Conservation (phyloP, 2,888 invertebrate species). For the Cantharis lateralis region DNA sequence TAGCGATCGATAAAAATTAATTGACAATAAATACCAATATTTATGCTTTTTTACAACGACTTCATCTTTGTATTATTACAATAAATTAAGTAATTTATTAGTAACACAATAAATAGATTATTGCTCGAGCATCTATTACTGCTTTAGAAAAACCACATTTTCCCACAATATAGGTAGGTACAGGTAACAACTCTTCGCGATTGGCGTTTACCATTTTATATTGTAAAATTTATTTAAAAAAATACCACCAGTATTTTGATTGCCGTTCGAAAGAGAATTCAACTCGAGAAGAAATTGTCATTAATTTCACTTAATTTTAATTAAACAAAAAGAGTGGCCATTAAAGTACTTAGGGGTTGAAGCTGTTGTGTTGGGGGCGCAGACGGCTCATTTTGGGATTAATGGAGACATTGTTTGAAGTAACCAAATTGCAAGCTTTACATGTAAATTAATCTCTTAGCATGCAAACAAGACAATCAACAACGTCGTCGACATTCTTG, state of each 20-base stretch:
- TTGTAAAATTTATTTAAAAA: background rate
- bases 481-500: constrained; percentile 43
- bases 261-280: background rate
- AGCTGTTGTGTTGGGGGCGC: constrained; percentile 15
- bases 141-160: constrained; percentile 39
- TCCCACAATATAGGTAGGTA: background rate
- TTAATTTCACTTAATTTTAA: constrained; percentile 46
- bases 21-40: constrained; percentile 29
- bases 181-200: background rate
- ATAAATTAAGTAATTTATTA: constrained; percentile 50
- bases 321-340: constrained; percentile 41
- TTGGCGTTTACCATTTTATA: background rate
- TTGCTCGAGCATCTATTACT: constrained; percentile 45
- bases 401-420: constrained; percentile 56
- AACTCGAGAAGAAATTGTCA: constrained; percentile 32
- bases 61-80: constrained; percentile 36
- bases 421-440: constrained; percentile 50
- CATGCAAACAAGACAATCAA: constrained; percentile 56
- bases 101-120: constrained; percentile 51
- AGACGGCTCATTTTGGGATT: constrained; percentile 53
- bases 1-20: background rate
- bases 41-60: constrained; percentile 34
- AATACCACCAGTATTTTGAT: background rate
- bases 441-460: constrained; percentile 56
- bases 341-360: constrained; percentile 24